Base-by-base conservation (phyloP, 2,888 invertebrate genomes). In the Lycocerus yunnanus region DNA sequence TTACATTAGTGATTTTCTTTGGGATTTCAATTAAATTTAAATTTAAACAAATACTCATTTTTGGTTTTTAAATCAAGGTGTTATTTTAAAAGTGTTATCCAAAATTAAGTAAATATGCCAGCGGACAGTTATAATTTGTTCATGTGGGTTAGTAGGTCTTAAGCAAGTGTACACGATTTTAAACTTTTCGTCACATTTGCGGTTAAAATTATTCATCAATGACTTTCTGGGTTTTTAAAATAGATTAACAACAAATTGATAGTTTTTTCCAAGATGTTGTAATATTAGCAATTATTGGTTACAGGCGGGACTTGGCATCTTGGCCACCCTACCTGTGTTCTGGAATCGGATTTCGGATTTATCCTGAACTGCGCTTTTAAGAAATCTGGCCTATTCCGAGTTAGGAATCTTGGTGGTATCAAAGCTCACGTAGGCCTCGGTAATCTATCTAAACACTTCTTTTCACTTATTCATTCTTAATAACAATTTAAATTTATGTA, bases 311-410 rank as follows among this genome's bases (percentile, higher is more conserved):
- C 89, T 84, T 90, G 89, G 89, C 89, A 88, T 84, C 86, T 91
- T 86, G 92, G 91, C 84, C 90, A 91, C 86, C 91, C 93, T 86
- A 93, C 95, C 85, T 96, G 95, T 89, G 95, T 96, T 80, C 90
- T 95, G 88, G 94, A 95, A 87, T 95, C 95, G 84, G 95, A 95
- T 88, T 96, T 95, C 86, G 96, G 96, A 83, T 95, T 96, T 90
- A 92, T 92, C 86, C 91, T 96, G 87, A 95, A 95, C 91, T 96
- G 96, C 89, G 95, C 95, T 86, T 95, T 96, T 92, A 95, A 95
- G 90, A 96, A 96, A 88, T 94, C 95, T 81, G 94, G 95, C 82
- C 91, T 96, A 83, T 96, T 96, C 91, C 92, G 96, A 85, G 94
- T 96, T 84, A 91, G 96, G 89, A 96, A 96, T 88, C 92, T 96